These are phyloP conservation scores for Sepiola atlantica DNA, from an alignment of 2,888 invertebrate species.

Conservation along the genomic window DNA sequence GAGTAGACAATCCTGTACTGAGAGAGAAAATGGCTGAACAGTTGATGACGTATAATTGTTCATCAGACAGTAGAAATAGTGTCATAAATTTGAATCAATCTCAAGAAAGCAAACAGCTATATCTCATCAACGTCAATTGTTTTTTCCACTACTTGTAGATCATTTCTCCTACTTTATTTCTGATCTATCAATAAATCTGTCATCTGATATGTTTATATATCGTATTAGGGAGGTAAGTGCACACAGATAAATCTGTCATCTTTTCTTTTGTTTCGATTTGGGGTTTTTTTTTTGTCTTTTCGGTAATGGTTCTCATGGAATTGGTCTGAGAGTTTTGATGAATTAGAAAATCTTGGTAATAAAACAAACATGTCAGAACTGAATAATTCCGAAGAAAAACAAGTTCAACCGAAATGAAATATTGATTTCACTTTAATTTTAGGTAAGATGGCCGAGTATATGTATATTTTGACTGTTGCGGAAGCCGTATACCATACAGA, in stretches of 20 bases:
- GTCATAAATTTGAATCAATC: not conserved
- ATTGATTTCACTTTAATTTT: not conserved
- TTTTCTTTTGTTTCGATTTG: not conserved
- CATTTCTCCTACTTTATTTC: not conserved
- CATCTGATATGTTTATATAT: not conserved
- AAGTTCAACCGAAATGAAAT: not conserved
- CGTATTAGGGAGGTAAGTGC: not conserved
- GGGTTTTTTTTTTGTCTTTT: not conserved
- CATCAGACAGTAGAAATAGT: not conserved
- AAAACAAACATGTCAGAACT: not conserved
- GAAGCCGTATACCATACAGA: too few species aligned
- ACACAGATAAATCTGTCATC: not conserved
- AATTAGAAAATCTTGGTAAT: not conserved
- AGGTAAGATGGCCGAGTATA: too few species aligned
- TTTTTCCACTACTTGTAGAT: not conserved
- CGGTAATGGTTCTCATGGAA: not conserved
- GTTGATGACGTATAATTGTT: not conserved
- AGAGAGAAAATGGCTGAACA: not conserved
- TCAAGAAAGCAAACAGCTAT: not conserved
- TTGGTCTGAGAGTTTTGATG: not conserved
- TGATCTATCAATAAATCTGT: not conserved
- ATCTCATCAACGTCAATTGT: not conserved
- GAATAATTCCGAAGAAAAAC: not conserved
- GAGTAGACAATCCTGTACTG: not conserved
- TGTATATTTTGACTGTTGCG: too few species aligned